Percentiles rank a stretch among this genome's conserved stretches.
These are phyloP conservation scores for Candoia aspera DNA, from an alignment of 2,113 vertebrate genomes.

Conservation along the genomic window DNA sequence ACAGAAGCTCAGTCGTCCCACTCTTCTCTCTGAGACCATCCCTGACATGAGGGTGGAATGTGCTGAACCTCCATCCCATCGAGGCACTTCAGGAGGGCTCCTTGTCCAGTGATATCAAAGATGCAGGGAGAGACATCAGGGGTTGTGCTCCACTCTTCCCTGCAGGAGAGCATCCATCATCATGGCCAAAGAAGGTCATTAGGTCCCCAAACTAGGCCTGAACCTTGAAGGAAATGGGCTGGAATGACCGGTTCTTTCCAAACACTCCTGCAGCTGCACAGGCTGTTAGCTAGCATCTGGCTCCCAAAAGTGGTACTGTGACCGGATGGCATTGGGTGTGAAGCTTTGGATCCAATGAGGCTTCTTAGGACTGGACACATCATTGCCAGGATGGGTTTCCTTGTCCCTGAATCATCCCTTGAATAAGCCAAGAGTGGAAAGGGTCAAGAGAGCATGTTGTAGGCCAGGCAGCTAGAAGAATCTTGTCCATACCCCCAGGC, in stretches of 20 bases:
- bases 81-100: not conserved
- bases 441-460: not conserved
- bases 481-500: not conserved
- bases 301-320: not conserved
- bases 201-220: not conserved
- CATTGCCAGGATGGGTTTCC: not conserved
- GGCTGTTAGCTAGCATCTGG: not conserved
- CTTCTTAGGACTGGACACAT: not conserved
- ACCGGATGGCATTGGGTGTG: not conserved
- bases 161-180: not conserved
- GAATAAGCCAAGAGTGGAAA: not conserved
- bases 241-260: not conserved
- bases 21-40: no score
- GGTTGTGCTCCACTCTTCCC: not conserved
- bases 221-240: not conserved
- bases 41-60: not conserved
- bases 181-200: not conserved
- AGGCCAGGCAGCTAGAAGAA: not conserved
- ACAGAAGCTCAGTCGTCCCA: no score
- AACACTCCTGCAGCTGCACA: not conserved
- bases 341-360: not conserved
- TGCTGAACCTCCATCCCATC: not conserved
- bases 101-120: not conserved
- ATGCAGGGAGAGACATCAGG: no score
- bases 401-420: not conserved